Evolutionary conservation across 2,113 vertebrate species (phyloP).

Genomic region (Seriola dumerili): DNA sequence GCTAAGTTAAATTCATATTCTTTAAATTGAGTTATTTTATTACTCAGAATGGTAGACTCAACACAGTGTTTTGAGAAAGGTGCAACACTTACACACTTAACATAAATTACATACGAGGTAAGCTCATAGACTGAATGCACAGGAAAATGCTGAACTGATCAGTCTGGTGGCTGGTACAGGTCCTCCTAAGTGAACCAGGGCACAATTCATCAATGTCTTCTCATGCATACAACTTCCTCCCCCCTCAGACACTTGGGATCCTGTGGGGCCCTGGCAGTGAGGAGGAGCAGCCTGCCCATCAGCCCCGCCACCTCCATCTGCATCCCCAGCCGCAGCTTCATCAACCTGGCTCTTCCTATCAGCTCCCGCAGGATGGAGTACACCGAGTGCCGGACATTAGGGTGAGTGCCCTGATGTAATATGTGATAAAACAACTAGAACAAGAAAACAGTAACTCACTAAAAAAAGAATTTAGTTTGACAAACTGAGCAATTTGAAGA

Average conservation of each 20-base stretch:
- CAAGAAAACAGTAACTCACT: neutral
- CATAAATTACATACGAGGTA: neutral
- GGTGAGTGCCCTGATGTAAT: constrained; percentile 57
- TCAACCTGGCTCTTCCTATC: constrained; percentile 75
- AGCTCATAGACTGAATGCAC: neutral
- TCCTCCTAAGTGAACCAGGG: neutral
- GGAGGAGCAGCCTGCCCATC: constrained; percentile 36
- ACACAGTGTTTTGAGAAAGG: neutral
- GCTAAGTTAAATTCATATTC: neutral
- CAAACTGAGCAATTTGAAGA: neutral
- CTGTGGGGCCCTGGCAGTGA: constrained; percentile 49
- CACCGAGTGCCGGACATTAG: constrained; percentile 74
- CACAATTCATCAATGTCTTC: neutral
- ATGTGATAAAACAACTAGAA: neutral
- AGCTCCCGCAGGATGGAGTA: constrained; percentile 80
- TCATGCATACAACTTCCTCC: neutral
- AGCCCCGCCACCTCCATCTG: neutral
- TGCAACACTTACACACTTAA: neutral
- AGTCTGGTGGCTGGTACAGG: neutral
- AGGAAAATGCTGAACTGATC: neutral
- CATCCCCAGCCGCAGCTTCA: constrained; percentile 72
- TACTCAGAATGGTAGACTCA: neutral
- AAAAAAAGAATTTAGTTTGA: neutral
- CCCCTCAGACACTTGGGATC: constrained; percentile 70
- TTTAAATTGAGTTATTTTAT: neutral